Evolutionary conservation across 1,140 invertebrate species (phyloP).

Genomic region (Drosophila nigromelanica): DNA sequence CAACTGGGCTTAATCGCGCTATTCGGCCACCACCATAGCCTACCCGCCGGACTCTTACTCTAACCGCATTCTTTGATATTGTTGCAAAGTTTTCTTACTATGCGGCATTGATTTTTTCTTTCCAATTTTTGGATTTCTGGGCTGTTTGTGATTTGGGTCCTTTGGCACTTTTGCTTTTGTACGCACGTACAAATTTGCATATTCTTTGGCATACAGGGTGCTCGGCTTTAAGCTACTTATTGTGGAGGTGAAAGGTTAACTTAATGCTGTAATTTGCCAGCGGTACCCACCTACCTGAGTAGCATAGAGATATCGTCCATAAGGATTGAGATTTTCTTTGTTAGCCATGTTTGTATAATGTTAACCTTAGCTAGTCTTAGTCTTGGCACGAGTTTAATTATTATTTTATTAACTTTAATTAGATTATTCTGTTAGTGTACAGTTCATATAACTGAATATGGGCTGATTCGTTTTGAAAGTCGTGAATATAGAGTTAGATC

Average conservation of each 20-base stretch:
- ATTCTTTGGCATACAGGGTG: conserved; percentile 47
- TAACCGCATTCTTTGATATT: conserved; percentile 47
- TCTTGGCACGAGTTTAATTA: no score
- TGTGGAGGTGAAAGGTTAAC: neutral
- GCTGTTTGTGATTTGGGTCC: conserved; percentile 34
- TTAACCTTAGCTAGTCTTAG: neutral
- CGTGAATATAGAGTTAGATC: neutral
- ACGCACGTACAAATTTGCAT: conserved; percentile 69
- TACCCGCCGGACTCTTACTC: conserved; percentile 15
- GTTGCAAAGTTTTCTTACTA: conserved; percentile 31
- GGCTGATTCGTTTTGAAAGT: no score
- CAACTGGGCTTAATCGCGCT: conserved; percentile 63
- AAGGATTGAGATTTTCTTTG: no score
- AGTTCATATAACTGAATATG: neutral
- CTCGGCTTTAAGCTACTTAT: conserved; percentile 6
- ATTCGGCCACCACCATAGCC: conserved; percentile 16
- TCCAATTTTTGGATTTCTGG: conserved; percentile 28
- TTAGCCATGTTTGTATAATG: no score
- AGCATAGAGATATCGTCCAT: no score
- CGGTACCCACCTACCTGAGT: no score
- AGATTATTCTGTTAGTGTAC: no score
- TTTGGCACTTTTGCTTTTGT: conserved; percentile 63
- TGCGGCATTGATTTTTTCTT: conserved; percentile 67
- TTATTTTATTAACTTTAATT: no score
- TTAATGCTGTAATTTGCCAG: no score